phyloP scores from a whole-genome alignment of 2,797 vertebrate species.

The Acridotheres tristis region DNA sequence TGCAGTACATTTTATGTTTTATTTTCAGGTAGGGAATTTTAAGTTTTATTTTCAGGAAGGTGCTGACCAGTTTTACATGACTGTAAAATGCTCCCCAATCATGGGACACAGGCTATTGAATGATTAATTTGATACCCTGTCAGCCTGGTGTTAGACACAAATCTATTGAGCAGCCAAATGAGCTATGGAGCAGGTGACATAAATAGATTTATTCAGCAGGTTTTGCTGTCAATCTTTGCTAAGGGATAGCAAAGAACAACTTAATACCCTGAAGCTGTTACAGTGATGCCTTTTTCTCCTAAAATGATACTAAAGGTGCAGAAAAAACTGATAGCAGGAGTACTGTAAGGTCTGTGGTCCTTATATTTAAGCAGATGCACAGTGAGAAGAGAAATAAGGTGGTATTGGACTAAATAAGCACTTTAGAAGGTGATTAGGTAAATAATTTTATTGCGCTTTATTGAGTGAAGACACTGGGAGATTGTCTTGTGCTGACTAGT shows the following conservation, averaged over 20 bases:
- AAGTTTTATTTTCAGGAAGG: background rate
- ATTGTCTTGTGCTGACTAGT: background rate
- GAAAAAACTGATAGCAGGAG: background rate
- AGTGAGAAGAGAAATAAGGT: background rate
- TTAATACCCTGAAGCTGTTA: background rate
- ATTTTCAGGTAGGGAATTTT: background rate
- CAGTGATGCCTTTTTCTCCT: background rate
- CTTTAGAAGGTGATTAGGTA: background rate
- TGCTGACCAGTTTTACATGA: background rate
- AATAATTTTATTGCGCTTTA: background rate
- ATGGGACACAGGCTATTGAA: background rate
- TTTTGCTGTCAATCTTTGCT: background rate
- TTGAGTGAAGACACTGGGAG: background rate
- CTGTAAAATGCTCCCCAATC: background rate
- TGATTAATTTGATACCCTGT: background rate
- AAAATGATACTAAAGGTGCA: background rate
- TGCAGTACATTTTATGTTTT: background rate
- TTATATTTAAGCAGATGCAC: background rate
- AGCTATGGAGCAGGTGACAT: background rate
- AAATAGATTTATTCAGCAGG: background rate
- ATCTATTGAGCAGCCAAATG: background rate
- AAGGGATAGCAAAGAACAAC: background rate
- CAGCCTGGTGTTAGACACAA: background rate
- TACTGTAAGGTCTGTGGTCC: background rate
- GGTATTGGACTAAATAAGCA: background rate